Conservation (phyloP, 2,888 invertebrate species). For the Hedya salicella region DNA sequence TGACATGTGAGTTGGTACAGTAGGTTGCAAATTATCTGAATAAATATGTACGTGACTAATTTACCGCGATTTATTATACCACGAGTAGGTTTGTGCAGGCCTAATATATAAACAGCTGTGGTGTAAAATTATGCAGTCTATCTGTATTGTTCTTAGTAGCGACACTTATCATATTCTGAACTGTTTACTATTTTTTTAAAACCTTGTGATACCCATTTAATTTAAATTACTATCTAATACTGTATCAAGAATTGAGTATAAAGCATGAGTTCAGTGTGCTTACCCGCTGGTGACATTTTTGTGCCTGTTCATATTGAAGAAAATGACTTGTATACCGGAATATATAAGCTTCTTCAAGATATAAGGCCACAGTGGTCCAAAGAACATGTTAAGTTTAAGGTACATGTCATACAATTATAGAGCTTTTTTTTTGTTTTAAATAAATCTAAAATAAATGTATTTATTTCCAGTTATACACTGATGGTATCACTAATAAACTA, state of each 20-base stretch:
- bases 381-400: conserved; percentile 61
- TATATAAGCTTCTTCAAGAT: conserved; percentile 86
- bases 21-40: conserved; percentile 36
- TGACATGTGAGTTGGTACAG: neutral
- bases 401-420: conserved; percentile 83
- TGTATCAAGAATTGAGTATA: neutral
- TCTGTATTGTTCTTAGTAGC: conserved; percentile 11
- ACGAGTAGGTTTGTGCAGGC: conserved; percentile 20
- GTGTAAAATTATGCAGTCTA: conserved; percentile 27
- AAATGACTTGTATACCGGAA: conserved; percentile 87
- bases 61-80: conserved; percentile 28
- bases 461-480: conserved; percentile 91
- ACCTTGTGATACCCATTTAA: too few species aligned
- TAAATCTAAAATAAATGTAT: conserved; percentile 6
- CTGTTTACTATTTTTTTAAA: conserved; percentile 10
- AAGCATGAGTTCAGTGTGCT: conserved; percentile 65
- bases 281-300: conserved; percentile 70
- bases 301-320: conserved; percentile 88
- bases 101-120: conserved; percentile 30
- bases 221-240: too few species aligned
- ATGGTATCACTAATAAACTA: conserved; percentile 97
- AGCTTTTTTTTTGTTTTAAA: conserved; percentile 61
- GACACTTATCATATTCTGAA: conserved; percentile 18
- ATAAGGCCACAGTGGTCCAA: conserved; percentile 90
- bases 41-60: conserved; percentile 31